phyloP scores from a whole-genome alignment of 2,888 invertebrate species.

The Dynastes hyllus region DNA sequence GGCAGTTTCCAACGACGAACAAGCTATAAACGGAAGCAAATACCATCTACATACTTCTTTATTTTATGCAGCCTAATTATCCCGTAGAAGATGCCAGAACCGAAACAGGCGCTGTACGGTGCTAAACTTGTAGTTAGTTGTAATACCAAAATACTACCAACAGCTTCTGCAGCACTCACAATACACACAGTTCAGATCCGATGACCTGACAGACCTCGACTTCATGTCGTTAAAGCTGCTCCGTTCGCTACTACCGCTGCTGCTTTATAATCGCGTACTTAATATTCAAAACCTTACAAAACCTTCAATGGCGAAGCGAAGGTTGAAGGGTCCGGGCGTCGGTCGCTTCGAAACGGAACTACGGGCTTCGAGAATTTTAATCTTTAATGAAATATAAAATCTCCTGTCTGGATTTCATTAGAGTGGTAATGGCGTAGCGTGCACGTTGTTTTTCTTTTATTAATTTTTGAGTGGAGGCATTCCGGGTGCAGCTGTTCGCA shows the following conservation, averaged over 20 bases:
- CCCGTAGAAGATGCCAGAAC: background rate
- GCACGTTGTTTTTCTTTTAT: constrained; percentile 15
- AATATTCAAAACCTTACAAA: constrained; percentile 60
- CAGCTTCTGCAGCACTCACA: constrained; percentile 17
- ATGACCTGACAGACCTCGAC: constrained; percentile 14
- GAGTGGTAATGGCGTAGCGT: constrained; percentile 30
- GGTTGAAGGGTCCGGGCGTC: background rate
- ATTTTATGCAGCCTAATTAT: no score
- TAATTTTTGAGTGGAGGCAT: background rate
- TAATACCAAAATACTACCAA: background rate
- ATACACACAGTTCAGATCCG: constrained; percentile 5
- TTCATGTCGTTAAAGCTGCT: constrained; percentile 38
- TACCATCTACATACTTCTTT: no score
- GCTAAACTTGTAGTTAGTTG: no score
- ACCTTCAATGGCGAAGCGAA: constrained; percentile 38
- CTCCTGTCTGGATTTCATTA: constrained; percentile 46
- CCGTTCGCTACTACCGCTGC: constrained; percentile 8
- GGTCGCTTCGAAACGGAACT: background rate
- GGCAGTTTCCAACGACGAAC: no score
- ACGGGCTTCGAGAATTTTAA: constrained; percentile 20
- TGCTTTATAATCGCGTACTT: constrained; percentile 59
- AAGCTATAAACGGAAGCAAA: no score
- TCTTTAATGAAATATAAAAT: constrained; percentile 50
- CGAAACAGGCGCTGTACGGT: no score
- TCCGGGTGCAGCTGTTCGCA: background rate